Evolutionary conservation across 2,113 vertebrate genomes (phyloP), one percentile per base, ranked within the genome.

Genomic region (Gracilinanus agilis): DNA sequence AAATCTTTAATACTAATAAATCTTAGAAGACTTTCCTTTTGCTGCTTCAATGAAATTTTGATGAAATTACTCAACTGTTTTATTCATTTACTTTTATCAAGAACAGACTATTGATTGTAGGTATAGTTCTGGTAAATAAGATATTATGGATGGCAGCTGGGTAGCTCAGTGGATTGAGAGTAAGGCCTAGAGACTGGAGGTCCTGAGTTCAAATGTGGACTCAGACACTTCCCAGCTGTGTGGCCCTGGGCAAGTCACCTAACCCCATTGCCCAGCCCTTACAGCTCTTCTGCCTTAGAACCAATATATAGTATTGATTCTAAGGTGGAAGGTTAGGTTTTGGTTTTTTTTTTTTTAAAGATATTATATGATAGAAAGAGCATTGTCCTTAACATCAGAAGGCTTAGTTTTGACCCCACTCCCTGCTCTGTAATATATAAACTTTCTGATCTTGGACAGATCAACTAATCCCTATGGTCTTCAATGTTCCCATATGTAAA

Each of bases 11-110:
- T 40, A 2, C 67, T 23, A 40, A 83, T 40, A 83, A 40, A 83
- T 19, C 7, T 83, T 83, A n/a, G 16, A n/a, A 75, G 13, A 83
- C 6, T 83, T 83, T n/a, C 5, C 16, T 23, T 83, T 16, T 83
- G 55, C 53, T 93, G 13, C 34, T 21, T 91, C 34, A 6, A 21
- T 95, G 58, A 92, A 89, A 96, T 54, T 56, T 56, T 11, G 2
- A 95, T n/a, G 27, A 89, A 89, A 44, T 55, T 53, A 58, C 53
- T 96, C 93, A 94, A 93, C 92, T 95, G 89, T 44, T 44, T 40
- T 93, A 27, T 44, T 90, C 93, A 34, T 61, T 27, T 6, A n/a
- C 54, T 93, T 89, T 95, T 91, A 88, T 95, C 90, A 58, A 21
- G 16, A 55, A 49, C 44, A 61, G 92, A 89, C 29, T 91, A 54